Evolutionary conservation across 2,888 invertebrate species (phyloP), one percentile per base, ranked within the genome.

Genomic region (Drosophila tripunctata): DNA sequence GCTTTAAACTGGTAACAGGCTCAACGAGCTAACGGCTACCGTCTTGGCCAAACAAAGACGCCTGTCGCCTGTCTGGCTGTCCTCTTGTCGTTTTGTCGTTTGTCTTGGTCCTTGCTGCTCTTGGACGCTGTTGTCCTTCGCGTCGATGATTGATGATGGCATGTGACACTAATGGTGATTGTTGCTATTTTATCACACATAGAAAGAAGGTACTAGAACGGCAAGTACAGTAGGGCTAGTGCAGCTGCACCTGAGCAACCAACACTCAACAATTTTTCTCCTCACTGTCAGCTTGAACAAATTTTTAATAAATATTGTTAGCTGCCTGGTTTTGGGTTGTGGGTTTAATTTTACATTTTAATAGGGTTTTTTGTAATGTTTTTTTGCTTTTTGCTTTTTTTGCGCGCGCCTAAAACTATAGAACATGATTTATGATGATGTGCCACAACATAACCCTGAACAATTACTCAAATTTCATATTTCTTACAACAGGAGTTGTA

Each of bases 391-490:
- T n/a, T n/a, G 27, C 10, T 27, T 75, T 83, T 84, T 78, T 68
- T 77, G 67, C 54, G 72, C 67, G 62, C 75, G 87, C 87, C 87
- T 82, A 86, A 87, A 89, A 79, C 78, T 87, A 88, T 88, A 65
- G 68, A 84, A 31, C 74, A 78, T 88, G 89, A 88, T 89, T 88
- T 88, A 88, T 88, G 89, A 88, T 88, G 89, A 86, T 81, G 63
- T 77, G 67, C 52, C 67, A 71, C 54, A 67, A 67, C 69, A 72
- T 64, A 71, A 74, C 83, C 76, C 74, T 57, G 62, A 71, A 82
- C 88, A 89, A 89, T 89, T 90, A 90, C 86, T 90, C 89, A 89
- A 89, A 85, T 79, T 83, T 86, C 75, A 85, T 76, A 79, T 76
- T 84, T 61, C 67, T 62, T 58, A 57, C 57, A 73, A 73, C 67